These are phyloP conservation scores for Amaurobius ferox DNA, from an alignment of 2,888 invertebrate species.

Conservation along the genomic window DNA sequence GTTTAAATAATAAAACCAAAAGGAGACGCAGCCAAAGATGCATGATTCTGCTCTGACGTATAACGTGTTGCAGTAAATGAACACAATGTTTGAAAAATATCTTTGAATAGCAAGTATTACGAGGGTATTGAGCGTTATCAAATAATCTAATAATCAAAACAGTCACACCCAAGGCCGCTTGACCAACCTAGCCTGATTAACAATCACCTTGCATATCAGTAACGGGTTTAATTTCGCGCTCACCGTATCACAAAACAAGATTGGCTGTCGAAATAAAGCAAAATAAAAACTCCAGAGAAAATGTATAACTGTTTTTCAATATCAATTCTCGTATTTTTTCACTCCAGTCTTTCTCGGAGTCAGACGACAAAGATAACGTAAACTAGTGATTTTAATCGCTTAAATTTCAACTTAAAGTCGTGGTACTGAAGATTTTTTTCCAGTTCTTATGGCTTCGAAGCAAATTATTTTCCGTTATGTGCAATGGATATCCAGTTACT, in stretches of 20 bases:
- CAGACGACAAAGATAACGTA: not conserved
- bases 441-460: not conserved
- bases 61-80: too few relatives aligned
- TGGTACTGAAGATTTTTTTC: not conserved
- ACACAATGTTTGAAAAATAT: too few relatives aligned
- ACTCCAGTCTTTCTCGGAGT: not conserved
- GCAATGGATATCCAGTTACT: not conserved
- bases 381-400: not conserved
- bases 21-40: too few relatives aligned
- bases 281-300: not conserved
- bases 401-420: not conserved
- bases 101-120: too few relatives aligned
- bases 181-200: not conserved
- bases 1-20: too few relatives aligned
- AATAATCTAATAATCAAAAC: not conserved
- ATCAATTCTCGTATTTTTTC: not conserved
- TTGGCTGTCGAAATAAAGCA: not conserved
- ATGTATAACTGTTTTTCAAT: not conserved
- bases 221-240: not conserved
- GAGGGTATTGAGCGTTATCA: too few relatives aligned
- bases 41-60: too few relatives aligned
- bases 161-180: slow-evolving; percentile 7
- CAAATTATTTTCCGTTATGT: not conserved
- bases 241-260: not conserved
- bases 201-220: not conserved